Conservation (phyloP, 2,797 vertebrate genomes). For the Trichosurus vulpecula region DNA sequence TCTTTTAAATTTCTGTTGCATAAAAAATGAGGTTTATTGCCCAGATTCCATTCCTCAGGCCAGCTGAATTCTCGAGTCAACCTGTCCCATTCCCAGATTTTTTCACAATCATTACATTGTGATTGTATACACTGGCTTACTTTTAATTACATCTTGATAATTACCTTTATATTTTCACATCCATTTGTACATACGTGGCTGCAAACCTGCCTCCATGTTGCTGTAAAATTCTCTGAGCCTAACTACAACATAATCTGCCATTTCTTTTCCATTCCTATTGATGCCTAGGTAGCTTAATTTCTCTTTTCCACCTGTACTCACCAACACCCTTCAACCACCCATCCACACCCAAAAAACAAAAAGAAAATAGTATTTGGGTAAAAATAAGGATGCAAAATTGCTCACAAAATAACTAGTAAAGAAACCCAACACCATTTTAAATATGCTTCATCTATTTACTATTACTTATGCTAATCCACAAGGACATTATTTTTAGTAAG, state of each 20-base stretch:
- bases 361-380: constrained; percentile 30
- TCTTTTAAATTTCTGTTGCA: background rate
- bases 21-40: background rate
- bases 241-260: background rate
- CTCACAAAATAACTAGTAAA: background rate
- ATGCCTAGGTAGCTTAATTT: background rate
- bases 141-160: background rate
- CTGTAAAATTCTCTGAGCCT: background rate
- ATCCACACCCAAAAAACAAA: constrained; percentile 14
- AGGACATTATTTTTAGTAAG: background rate
- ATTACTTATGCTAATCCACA: constrained; percentile 24
- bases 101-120: background rate
- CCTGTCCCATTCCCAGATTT: background rate
- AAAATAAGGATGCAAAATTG: constrained; percentile 18
- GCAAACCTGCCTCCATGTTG: background rate
- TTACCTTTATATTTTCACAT: background rate
- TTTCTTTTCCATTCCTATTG: background rate
- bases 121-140: background rate
- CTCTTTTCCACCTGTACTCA: background rate
- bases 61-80: background rate
- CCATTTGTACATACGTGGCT: background rate
- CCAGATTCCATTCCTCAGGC: background rate
- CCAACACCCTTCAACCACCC: background rate
- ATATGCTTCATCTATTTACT: constrained; percentile 13
- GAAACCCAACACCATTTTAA: constrained; percentile 19